Base-by-base conservation (phyloP, 2,797 vertebrate species). In the Platalea minor region DNA sequence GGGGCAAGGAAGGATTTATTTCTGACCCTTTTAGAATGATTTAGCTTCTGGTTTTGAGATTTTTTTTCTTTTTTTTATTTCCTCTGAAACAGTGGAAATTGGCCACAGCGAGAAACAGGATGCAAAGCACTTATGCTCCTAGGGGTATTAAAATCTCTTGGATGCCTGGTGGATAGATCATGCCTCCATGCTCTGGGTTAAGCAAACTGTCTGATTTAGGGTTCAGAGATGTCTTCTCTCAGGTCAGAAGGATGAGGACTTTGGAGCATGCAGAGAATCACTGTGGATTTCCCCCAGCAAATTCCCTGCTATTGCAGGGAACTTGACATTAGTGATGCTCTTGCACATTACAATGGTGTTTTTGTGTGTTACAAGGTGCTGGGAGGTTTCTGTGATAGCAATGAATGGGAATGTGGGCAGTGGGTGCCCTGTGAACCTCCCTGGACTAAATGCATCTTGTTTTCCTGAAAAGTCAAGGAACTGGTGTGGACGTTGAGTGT, bases 81-180 rank as follows among this genome's bases (percentile, higher is more conserved):
- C 56, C 79, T 82, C 75, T 82, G 79, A 37, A 94, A 46, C 33
- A 53, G 70, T 88, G 51, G 70, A 88, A 91, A 91, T 74, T 78
- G 51, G 87, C 84, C 87, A 28, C 79, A 56, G 67, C 46, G 41
- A 39, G 67, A 43, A 70, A 92, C 87, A 92, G 92, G 90, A 95
- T 88, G 92, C 75, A 74, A 78, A 95, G 87, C 87, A 82, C 61
- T 88, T 67, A 29, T 70, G 72, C 57, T 91, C 76, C 87, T 91
- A 19, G 41, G 78, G 84, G 57, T 75, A 88, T 85, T 78, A 88
- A 91, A 85, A 78, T 39, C 84, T 65, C 72, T 59, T 57, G 84
- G 72, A 82, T 67, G 90, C 46, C 92, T 92, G 95, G 46, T 65
- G 39, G 90, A 91, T 70, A 88, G 84, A 95, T 95, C 90, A 94